A percentile compares a stretch with the other conserved stretches of the same genome.
These are phyloP conservation scores for Poecilia gillii DNA, from an alignment of 2,797 vertebrate species.

Conservation along the genomic window DNA sequence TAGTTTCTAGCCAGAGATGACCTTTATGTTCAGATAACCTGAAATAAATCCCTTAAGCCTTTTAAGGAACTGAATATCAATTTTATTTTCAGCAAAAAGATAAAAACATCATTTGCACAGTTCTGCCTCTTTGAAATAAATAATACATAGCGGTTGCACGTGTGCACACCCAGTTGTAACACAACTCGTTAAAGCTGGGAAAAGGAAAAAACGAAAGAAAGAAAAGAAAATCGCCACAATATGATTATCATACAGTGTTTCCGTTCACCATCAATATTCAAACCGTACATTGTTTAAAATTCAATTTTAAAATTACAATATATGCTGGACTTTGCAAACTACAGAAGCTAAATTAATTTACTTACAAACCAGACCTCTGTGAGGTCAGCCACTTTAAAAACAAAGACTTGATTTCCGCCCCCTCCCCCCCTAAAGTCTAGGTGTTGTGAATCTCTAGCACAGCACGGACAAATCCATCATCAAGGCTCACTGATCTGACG, in stretches of 20 bases:
- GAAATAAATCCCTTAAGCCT: slow-evolving; percentile 43
- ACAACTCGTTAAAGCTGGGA: slow-evolving; percentile 55
- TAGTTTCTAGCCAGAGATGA: slow-evolving; percentile 5
- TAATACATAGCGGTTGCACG: slow-evolving; percentile 75
- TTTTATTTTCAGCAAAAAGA: slow-evolving; percentile 83
- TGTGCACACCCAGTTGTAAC: slow-evolving; percentile 70
- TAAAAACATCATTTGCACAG: slow-evolving; percentile 81
- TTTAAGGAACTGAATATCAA: slow-evolving; percentile 76
- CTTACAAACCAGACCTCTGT: slow-evolving; percentile 59
- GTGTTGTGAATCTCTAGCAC: slow-evolving; percentile 50
- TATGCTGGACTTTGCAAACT: slow-evolving; percentile 63
- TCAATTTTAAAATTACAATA: slow-evolving; percentile 63
- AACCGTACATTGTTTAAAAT: slow-evolving; percentile 52
- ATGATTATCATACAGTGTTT: slow-evolving; percentile 71
- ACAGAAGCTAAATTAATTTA: slow-evolving; percentile 68
- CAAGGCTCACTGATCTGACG: slow-evolving; percentile 14
- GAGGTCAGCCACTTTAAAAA: slow-evolving; percentile 52
- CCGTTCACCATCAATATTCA: slow-evolving; percentile 63
- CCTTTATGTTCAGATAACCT: slow-evolving; percentile 22
- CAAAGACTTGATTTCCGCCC: slow-evolving; percentile 3
- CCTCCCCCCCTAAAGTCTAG: slow-evolving; percentile 27
- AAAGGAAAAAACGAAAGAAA: slow-evolving; percentile 13
- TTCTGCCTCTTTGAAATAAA: slow-evolving; percentile 79
- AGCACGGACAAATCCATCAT: slow-evolving; percentile 29
- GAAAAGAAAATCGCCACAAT: slow-evolving; percentile 56